Base-by-base conservation (phyloP, 2,113 vertebrate genomes). In the Pelmatolapia mariae region DNA sequence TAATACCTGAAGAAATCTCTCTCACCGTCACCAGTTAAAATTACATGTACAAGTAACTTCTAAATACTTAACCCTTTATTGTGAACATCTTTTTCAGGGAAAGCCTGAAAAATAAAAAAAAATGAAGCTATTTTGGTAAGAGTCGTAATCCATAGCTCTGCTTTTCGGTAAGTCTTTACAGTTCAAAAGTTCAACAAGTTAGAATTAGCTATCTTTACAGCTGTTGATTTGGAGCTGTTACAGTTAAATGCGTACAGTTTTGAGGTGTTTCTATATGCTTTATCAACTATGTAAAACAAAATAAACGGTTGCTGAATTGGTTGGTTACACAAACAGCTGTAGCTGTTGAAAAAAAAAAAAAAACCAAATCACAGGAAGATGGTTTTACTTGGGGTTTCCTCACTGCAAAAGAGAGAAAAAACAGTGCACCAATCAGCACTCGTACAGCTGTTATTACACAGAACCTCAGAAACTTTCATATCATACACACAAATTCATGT, bases 321-420 rank as follows among this genome's bases (percentile, higher is more conserved):
- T 31, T 50, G 24, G 43, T 18, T 29, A 78, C 26, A 50, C 24
- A 78, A 47, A 50, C 43, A 76, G 43, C 15, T 29, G 26, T 73
- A 29, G 68, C 33, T 38, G 19, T 66, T 66, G 61, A 22, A 68
- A 66, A 38, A 36, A 56, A 19, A n/a, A 8, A 1, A 0, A 0
- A 24, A 33, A 7, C 33, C 3, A 66, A 66, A 66, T 13, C 33
- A 26, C 43, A 26, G 26, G 36, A 53, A 82, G 56, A 29, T 1
- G 7, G 10, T 22, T n/a, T 24, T 63, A 19, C 26, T 86, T 84
- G 80, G 33, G 38, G 43, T 50, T 80, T 88, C 26, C 47, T 73
- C 12, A 52, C 4, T 63, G 12, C 15, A 82, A 78, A 82, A 18
- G 11, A 36, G 5, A 84, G 22, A 73, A 61, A 61, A 18, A 47